Percentiles rank a stretch among this genome's conserved stretches.
Conservation (phyloP, 2,888 invertebrate genomes). For the Eupithecia exiguata region DNA sequence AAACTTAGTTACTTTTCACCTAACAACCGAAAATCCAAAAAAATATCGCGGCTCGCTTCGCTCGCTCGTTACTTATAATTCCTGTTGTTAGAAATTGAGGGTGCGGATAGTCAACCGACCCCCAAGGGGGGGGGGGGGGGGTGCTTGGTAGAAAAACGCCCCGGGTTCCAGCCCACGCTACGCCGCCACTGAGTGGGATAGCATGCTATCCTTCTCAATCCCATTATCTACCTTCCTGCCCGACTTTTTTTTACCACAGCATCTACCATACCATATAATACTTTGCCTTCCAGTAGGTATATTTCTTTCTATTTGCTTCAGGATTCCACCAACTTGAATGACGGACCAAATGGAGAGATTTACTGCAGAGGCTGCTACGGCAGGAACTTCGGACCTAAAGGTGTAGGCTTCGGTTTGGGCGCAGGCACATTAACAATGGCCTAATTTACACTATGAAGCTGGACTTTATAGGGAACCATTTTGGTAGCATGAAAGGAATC, state of each 20-base stretch:
- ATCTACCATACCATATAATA: too few species aligned
- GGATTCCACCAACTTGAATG: slow-evolving; percentile 95
- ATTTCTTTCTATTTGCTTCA: slow-evolving; percentile 57
- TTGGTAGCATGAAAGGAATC: slow-evolving; percentile 77
- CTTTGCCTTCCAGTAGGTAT: background rate
- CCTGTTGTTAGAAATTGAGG: too few species aligned
- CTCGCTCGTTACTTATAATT: too few species aligned
- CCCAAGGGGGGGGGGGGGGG: too few species aligned
- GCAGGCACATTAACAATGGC: slow-evolving; percentile 95
- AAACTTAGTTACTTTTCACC: too few species aligned
- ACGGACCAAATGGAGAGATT: slow-evolving; percentile 96
- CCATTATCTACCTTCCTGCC: background rate
- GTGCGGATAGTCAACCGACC: too few species aligned
- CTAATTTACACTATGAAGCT: slow-evolving; percentile 82
- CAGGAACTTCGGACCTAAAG: slow-evolving; percentile 93
- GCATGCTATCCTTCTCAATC: background rate
- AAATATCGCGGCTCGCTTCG: too few species aligned
- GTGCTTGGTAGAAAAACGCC: too few species aligned
- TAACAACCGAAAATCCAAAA: too few species aligned
- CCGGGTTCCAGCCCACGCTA: too few species aligned
- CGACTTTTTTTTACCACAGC: background rate
- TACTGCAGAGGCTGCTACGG: slow-evolving; percentile 96
- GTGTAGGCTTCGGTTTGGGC: slow-evolving; percentile 95
- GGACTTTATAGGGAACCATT: slow-evolving; percentile 73
- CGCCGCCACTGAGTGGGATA: too few species aligned